Evolutionary conservation across 2,113 vertebrate genomes (phyloP).

Genomic region (Oxygymnocypris stewartii): DNA sequence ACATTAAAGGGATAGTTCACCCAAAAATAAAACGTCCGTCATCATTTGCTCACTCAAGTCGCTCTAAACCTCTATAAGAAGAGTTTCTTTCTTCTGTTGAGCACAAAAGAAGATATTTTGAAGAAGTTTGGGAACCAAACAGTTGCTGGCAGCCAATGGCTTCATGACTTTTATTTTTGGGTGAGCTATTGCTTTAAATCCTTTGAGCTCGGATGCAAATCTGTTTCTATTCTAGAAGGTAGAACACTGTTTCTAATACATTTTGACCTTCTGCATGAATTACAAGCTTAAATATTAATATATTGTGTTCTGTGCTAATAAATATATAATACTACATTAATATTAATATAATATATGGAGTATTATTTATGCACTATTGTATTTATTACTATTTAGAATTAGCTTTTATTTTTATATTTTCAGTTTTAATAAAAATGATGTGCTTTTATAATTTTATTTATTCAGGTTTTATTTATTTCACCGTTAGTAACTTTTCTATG

Average conservation of each 20-base stretch:
- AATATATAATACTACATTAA: neutral
- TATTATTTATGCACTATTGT: neutral
- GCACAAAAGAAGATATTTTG: too few species aligned
- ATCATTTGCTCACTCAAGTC: too few species aligned
- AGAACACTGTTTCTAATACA: neutral
- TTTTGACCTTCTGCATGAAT: neutral
- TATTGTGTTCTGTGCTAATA: neutral
- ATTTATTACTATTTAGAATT: too few species aligned
- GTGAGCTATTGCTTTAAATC: neutral
- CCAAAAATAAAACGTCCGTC: neutral
- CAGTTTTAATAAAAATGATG: neutral
- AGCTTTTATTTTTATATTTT: too few species aligned
- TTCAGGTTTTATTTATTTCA: neutral
- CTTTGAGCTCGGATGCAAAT: slow-evolving; percentile 16
- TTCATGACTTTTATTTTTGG: neutral
- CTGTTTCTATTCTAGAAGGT: neutral
- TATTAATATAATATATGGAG: neutral
- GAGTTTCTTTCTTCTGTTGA: neutral
- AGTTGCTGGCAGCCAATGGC: too few species aligned
- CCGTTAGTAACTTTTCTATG: neutral
- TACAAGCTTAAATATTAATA: neutral
- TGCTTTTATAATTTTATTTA: neutral
- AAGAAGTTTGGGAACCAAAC: too few species aligned
- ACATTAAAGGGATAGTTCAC: slow-evolving; percentile 2
- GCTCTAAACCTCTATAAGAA: neutral